A percentile compares a stretch with the other conserved stretches of the same genome.
phyloP scores from a whole-genome alignment of 2,113 vertebrate genomes.

The Mesembrinibis cayennensis region DNA sequence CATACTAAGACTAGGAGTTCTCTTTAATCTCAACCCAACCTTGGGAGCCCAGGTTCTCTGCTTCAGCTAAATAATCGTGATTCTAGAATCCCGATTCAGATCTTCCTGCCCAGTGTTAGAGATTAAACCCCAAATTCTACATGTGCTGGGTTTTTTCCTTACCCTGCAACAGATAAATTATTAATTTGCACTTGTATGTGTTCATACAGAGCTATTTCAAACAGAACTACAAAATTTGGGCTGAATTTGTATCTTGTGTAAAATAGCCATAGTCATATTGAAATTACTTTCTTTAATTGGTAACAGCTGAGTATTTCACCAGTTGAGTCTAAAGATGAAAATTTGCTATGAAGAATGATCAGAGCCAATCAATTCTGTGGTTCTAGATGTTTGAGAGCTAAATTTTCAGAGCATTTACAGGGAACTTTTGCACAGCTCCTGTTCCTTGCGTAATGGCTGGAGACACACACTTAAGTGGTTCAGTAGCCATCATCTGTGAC shows the following conservation, averaged over 20 bases:
- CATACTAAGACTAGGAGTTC: neutral
- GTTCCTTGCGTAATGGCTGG: neutral
- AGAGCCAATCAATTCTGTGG: neutral
- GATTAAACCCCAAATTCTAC: neutral
- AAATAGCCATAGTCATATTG: neutral
- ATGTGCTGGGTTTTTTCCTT: neutral
- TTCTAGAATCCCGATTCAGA: neutral
- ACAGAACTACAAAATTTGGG: neutral
- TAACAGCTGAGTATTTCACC: neutral
- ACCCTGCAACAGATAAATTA: neutral
- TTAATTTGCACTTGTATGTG: neutral
- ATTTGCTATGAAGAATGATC: neutral
- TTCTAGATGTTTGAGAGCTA: neutral
- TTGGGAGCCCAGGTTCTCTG: neutral
- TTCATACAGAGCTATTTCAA: neutral
- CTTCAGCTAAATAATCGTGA: neutral
- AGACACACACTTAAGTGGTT: neutral
- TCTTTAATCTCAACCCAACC: neutral
- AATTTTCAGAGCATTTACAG: neutral
- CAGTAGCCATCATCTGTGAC: neutral
- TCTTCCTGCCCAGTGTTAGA: neutral
- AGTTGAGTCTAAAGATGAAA: neutral
- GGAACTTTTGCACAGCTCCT: neutral
- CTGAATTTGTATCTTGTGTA: neutral
- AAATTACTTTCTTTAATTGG: neutral